phyloP scores from a whole-genome alignment of 2,888 invertebrate species.

The Chironomus riparius region DNA sequence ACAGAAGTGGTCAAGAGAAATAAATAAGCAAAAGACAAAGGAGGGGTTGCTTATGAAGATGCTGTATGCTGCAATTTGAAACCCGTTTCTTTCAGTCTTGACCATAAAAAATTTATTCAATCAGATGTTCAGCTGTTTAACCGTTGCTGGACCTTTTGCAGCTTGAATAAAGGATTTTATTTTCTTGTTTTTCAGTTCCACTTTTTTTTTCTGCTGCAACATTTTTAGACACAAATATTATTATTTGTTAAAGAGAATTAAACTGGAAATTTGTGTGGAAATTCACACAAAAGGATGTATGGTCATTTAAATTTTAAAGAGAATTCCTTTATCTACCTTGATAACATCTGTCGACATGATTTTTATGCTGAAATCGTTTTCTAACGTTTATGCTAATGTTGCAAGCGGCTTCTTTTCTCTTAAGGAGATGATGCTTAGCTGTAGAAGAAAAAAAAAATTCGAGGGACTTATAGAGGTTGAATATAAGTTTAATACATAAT shows the following conservation, averaged over 20 bases:
- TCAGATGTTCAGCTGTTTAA: background rate
- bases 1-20: background rate
- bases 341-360: background rate
- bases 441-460: background rate
- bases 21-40: too few relatives aligned
- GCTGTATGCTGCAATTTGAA: background rate
- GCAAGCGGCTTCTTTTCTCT: background rate
- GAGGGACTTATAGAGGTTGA: background rate
- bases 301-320: conserved; percentile 6
- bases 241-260: background rate
- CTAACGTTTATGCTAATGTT: conserved; percentile 6
- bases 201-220: background rate
- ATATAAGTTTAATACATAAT: too few relatives aligned
- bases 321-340: background rate
- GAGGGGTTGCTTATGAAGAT: background rate
- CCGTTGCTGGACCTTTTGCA: background rate
- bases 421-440: background rate
- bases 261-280: background rate
- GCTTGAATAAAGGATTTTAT: background rate
- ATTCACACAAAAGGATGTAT: background rate
- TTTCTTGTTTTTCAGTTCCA: background rate
- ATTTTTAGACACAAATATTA: background rate
- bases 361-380: background rate
- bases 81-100: background rate
- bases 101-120: background rate